Evolutionary conservation across 1,140 invertebrate species (phyloP).

Genomic region (Spodoptera litura): DNA sequence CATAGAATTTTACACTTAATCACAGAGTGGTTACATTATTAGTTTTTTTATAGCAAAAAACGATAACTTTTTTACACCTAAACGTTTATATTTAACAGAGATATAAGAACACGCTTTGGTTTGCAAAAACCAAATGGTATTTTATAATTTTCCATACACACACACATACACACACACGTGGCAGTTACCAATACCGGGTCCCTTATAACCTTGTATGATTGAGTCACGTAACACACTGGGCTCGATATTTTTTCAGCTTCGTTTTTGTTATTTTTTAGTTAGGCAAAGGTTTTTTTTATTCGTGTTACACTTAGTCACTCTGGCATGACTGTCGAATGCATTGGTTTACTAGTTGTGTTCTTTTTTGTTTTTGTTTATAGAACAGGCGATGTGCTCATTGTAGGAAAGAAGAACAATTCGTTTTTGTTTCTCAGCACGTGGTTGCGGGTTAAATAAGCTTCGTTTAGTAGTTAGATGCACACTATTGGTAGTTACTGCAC

Average conservation of each 20-base stretch:
- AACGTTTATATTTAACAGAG: background rate
- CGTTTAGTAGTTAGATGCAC: constrained; percentile 25
- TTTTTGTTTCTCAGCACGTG: constrained; percentile 1
- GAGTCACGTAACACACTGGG: constrained; percentile 65
- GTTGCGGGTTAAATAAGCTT: constrained; percentile 13
- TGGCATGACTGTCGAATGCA: constrained; percentile 61
- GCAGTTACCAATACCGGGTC: constrained; percentile 63
- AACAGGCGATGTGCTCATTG: constrained; percentile 15
- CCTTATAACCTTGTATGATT: constrained; percentile 64
- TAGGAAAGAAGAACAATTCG: background rate
- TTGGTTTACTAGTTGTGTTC: constrained; percentile 45
- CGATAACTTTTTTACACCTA: constrained; percentile 1
- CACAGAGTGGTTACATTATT: background rate
- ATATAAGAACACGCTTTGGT: background rate
- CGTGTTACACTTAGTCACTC: constrained; percentile 61
- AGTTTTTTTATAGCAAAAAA: background rate
- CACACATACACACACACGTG: constrained; percentile 56
- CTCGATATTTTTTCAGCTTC: constrained; percentile 53
- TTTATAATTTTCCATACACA: constrained; percentile 42
- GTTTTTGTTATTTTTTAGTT: constrained; percentile 60
- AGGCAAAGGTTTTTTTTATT: constrained; percentile 55
- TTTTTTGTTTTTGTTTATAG: constrained; percentile 42
- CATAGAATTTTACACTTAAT: background rate
- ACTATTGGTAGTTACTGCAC: constrained; percentile 1
- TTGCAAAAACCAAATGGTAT: constrained; percentile 7